Conservation (phyloP, 2,797 vertebrate species). For the Mormyrus hasselquistii region DNA sequence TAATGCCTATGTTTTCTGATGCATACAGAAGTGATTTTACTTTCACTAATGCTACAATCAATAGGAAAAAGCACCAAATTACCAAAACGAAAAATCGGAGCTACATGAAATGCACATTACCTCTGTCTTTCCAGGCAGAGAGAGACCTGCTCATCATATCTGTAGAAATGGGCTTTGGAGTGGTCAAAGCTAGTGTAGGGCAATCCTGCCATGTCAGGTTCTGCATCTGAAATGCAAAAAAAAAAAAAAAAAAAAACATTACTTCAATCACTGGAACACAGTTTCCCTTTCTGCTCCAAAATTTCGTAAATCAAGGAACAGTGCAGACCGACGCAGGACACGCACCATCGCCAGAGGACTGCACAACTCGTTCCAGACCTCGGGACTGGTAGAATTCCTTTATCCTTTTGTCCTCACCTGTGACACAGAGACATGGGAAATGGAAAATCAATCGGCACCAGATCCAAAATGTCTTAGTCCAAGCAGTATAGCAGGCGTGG, state of each 20-base stretch:
- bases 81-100: background rate
- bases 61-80: background rate
- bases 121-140: conserved; percentile 88
- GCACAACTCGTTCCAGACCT: conserved; percentile 83
- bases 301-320: background rate
- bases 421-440: background rate
- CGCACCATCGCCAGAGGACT: conserved; percentile 76
- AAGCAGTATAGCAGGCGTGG: background rate
- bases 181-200: conserved; percentile 90
- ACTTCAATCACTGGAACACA: background rate
- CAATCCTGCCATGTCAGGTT: conserved; percentile 76
- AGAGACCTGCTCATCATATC: conserved; percentile 92
- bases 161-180: conserved; percentile 92
- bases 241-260: background rate
- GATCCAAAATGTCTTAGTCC: background rate
- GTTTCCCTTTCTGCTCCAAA: background rate
- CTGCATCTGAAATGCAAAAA: conserved; percentile 59
- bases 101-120: conserved; percentile 50
- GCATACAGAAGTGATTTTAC: background rate
- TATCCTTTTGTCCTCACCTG: conserved; percentile 93
- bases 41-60: background rate
- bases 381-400: conserved; percentile 95
- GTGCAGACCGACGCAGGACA: conserved; percentile 9
- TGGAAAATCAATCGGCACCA: background rate
- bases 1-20: background rate